Base-by-base conservation (phyloP, 2,797 vertebrate species). In the Limnodromus scolopaceus region DNA sequence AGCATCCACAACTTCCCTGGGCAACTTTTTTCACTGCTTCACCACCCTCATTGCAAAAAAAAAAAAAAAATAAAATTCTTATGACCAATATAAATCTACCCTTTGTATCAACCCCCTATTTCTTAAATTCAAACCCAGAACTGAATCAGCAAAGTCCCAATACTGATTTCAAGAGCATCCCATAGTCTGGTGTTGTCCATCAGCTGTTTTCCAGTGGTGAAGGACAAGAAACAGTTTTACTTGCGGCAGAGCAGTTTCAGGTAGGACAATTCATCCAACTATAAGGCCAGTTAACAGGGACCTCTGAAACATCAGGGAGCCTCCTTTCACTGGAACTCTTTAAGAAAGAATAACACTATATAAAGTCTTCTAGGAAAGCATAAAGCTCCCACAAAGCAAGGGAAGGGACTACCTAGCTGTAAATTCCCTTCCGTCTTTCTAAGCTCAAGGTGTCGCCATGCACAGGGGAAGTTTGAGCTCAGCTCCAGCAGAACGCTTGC, bases 11-110 rank as follows among this genome's bases (percentile, higher is more conserved):
- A 7, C 39, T 78, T 55, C 28, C 63, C 63, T 28, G 9, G 13
- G 34, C 6, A 28, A 55, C 8, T 3, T 51, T 24, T 36, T 85
- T 58, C 58, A 51, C 43, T 75, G 43, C 32, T 30, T 90, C 25
- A 55, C 11, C 10, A 34, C 3, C 10, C 60, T 19, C n/a, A n/a
- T 0, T 0, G 1, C 41, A 12, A 45, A 32, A 36, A 54, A 71
- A 81, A 71, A 81, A 89, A 49, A 16, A 28, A 16, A 25, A 28
- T 25, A 46, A 58, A 24, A 57, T 34, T 36, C 9, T 16, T 41
- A 27, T 17, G 8, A 38, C 17, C 15, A 39, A 4, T 24, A n/a
- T 75, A 63, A 82, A 60, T 7, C 34, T 70, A 53, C 6, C 4
- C 15, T 65, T 49, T 70, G 3, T 23, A 53, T 49, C n/a, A 64